Evolutionary conservation across 2,113 vertebrate genomes (phyloP).

Genomic region (Ovis canadensis): DNA sequence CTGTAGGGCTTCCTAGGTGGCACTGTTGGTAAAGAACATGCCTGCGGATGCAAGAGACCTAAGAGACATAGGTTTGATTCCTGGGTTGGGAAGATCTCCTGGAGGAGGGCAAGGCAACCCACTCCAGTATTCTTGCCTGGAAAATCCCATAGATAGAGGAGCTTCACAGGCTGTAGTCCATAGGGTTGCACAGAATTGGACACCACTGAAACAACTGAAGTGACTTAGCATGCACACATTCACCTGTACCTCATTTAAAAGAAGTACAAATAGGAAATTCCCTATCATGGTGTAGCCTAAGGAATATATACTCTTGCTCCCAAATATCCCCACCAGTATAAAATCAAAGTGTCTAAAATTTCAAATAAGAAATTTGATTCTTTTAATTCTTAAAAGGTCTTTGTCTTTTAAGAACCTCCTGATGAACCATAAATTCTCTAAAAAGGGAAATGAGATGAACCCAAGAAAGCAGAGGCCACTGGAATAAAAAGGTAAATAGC

Average conservation of each 20-base stretch:
- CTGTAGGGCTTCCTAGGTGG: not conserved
- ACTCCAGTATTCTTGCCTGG: not conserved
- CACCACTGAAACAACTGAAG: not conserved
- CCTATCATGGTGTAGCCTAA: not conserved
- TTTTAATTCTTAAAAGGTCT: not conserved
- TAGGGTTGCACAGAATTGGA: not conserved
- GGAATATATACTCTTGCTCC: not conserved
- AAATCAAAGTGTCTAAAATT: not conserved
- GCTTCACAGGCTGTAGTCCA: not conserved
- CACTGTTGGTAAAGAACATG: not conserved
- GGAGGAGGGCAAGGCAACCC: not conserved
- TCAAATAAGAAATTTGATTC: not conserved
- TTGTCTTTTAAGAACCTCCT: not conserved
- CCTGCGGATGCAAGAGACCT: not conserved
- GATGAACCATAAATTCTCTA: not conserved
- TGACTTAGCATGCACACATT: accelerated
- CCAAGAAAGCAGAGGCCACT: not conserved
- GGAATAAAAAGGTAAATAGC: not conserved
- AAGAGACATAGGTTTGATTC: not conserved
- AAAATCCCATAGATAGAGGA: not conserved
- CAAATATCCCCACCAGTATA: not conserved
- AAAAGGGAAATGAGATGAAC: not conserved
- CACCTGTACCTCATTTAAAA: not conserved
- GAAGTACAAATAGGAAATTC: not conserved
- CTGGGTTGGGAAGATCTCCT: not conserved